These are phyloP conservation scores for Thaumetopoea pityocampa DNA, from an alignment of 1,140 invertebrate genomes.

Conservation along the genomic window DNA sequence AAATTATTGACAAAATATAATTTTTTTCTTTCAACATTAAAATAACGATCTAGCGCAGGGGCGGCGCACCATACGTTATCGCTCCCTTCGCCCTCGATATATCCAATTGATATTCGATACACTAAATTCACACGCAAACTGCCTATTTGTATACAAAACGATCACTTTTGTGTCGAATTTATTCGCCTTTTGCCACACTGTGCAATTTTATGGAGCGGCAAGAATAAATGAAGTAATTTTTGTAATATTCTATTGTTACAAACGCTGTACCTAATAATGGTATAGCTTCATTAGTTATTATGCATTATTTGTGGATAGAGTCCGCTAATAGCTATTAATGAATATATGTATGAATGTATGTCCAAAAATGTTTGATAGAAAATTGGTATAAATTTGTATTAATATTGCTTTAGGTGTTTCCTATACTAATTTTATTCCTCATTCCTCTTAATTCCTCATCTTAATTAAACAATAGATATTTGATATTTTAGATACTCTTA, in stretches of 20 bases:
- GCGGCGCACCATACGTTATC: conserved; percentile 33
- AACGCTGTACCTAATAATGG: conserved; percentile 5
- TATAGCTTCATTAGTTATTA: conserved; percentile 1
- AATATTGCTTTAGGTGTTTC: no score
- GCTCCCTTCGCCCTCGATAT: conserved; percentile 36
- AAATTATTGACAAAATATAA: no score
- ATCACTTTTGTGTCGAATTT: conserved; percentile 42
- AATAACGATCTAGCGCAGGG: conserved; percentile 17
- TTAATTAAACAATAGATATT: no score
- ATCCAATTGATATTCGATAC: conserved; percentile 68
- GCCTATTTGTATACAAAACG: conserved; percentile 51
- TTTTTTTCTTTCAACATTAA: no score
- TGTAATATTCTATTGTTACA: conserved; percentile 8
- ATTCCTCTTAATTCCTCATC: no score
- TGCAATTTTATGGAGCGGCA: conserved; percentile 42
- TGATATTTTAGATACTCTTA: no score
- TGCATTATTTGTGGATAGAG: neutral
- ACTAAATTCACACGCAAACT: conserved; percentile 62
- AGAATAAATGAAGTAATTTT: conserved; percentile 20
- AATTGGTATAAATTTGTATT: no score
- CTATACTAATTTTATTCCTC: no score
- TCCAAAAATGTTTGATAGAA: no score
- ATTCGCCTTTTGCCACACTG: conserved; percentile 24
- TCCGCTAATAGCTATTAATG: no score
- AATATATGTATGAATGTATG: no score